phyloP scores from a whole-genome alignment of 2,888 invertebrate species.

The Macrophya alboannulata region DNA sequence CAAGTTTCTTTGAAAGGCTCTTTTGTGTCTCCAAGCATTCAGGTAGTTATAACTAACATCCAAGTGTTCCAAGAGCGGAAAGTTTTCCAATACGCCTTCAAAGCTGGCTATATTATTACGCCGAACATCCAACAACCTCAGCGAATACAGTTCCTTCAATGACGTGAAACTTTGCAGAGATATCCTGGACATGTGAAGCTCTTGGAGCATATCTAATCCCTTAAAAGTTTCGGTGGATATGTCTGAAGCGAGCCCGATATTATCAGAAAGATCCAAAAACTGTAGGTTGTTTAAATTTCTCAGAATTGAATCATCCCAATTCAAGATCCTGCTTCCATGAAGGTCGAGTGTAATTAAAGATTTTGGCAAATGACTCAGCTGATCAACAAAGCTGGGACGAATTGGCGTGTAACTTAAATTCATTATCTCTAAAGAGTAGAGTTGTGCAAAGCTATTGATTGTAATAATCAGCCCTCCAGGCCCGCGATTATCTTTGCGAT shows the following conservation, averaged over 20 bases:
- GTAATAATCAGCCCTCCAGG: constrained; percentile 72
- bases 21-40: constrained; percentile 81
- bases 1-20: constrained; percentile 78
- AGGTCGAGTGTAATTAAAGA: constrained; percentile 78
- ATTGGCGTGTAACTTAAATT: constrained; percentile 79
- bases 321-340: constrained; percentile 80
- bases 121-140: constrained; percentile 81
- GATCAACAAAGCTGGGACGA: constrained; percentile 72
- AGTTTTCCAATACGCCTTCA: constrained; percentile 65
- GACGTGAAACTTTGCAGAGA: constrained; percentile 74
- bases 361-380: constrained; percentile 73
- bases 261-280: constrained; percentile 83
- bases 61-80: constrained; percentile 79
- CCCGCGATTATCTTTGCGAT: constrained; percentile 59
- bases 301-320: constrained; percentile 78
- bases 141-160: constrained; percentile 77
- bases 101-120: constrained; percentile 81
- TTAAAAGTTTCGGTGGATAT: constrained; percentile 75
- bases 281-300: constrained; percentile 78
- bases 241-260: constrained; percentile 77
- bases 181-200: constrained; percentile 79
- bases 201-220: constrained; percentile 79
- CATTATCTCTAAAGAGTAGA: constrained; percentile 76
- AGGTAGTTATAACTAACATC: constrained; percentile 83
- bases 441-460: constrained; percentile 71